A percentile compares a stretch with the other conserved stretches of the same genome.
Conservation (phyloP, 2,888 invertebrate species). For the Bruchidius siliquastri region DNA sequence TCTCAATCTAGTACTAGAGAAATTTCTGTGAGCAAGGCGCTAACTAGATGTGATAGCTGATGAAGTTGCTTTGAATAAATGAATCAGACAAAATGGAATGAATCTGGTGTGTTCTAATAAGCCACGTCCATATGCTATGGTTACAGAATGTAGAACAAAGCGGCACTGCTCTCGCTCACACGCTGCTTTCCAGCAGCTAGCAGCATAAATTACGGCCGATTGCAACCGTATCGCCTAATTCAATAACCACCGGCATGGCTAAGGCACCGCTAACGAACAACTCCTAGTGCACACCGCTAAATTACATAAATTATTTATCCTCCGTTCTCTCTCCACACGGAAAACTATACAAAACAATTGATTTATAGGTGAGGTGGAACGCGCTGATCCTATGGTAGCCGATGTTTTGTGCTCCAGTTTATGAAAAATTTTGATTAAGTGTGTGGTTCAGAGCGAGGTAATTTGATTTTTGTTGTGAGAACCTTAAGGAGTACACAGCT, state of each 20-base stretch:
- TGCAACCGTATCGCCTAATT: not conserved
- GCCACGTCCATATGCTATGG: not conserved
- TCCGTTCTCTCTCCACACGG: not conserved
- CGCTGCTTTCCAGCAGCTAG: not conserved
- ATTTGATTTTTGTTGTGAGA: no score
- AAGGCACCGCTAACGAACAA: not conserved
- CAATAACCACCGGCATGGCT: not conserved
- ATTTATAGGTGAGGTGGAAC: not conserved
- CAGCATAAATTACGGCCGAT: not conserved
- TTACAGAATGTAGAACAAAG: not conserved
- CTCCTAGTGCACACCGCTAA: not conserved
- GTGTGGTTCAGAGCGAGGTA: no score
- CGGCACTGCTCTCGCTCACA: not conserved
- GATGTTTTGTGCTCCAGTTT: not conserved
- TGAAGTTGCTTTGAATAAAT: no score
- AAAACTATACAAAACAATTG: not conserved
- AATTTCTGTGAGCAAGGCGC: no score
- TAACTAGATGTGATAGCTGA: no score
- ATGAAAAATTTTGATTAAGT: not conserved
- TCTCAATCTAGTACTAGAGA: no score
- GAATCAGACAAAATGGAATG: not conserved
- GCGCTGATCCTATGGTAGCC: not conserved
- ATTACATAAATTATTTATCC: not conserved
- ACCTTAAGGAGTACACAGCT: no score
- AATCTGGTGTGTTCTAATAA: not conserved